Conservation (phyloP, 2,888 invertebrate species). For the Heliconius charithonia region DNA sequence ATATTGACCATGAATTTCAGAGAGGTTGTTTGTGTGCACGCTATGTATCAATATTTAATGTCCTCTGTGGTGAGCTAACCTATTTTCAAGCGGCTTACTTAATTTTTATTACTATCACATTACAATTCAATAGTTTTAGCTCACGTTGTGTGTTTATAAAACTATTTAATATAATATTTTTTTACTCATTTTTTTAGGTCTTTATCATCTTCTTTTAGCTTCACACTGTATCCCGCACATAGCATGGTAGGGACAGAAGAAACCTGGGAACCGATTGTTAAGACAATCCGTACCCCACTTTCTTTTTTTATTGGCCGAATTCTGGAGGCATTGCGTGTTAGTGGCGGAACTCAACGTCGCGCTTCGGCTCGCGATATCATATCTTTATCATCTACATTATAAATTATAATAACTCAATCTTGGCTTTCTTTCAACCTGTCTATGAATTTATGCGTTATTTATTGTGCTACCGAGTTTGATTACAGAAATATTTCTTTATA, state of each 20-base stretch:
- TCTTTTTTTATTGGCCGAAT: no score
- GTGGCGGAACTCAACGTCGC: no score
- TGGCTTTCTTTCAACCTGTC: background rate
- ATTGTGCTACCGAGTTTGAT: background rate
- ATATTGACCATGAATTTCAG: constrained; percentile 38
- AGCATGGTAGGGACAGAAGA: no score
- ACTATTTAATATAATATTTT: background rate
- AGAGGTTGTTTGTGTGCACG: constrained; percentile 30
- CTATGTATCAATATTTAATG: constrained; percentile 28
- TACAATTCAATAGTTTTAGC: no score
- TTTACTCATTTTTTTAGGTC: background rate
- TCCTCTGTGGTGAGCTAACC: constrained; percentile 6
- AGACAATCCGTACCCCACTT: no score
- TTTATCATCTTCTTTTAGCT: background rate
- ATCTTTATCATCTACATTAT: background rate
- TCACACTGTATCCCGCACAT: no score
- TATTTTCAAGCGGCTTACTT: constrained; percentile 14
- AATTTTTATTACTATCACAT: no score
- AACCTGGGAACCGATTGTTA: no score
- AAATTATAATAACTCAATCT: background rate
- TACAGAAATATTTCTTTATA: background rate
- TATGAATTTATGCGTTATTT: background rate
- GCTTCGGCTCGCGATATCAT: no score
- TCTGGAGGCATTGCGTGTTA: no score
- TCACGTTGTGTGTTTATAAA: no score